A percentile compares a stretch with the other conserved stretches of the same genome.
phyloP scores from a whole-genome alignment of 2,888 invertebrate species.

The Drosophila peninsularis region DNA sequence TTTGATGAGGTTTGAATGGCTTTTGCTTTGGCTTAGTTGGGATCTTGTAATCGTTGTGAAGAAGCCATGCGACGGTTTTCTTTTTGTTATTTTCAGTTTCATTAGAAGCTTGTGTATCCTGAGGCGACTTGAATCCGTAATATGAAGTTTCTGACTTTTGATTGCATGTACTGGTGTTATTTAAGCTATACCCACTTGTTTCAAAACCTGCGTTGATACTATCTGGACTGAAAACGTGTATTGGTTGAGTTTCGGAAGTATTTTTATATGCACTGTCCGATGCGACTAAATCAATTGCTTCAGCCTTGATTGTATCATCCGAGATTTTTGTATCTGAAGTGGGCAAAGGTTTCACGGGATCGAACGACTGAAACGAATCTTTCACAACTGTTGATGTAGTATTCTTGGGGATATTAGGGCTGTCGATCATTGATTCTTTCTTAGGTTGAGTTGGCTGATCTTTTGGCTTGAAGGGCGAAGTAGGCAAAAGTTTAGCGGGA shows the following conservation, averaged over 20 bases:
- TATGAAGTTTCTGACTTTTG: not conserved
- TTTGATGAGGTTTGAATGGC: too few relatives aligned
- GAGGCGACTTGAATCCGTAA: not conserved
- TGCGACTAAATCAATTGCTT: not conserved
- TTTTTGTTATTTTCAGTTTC: not conserved
- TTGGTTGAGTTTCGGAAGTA: not conserved
- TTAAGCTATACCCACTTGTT: not conserved
- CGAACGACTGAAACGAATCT: not conserved
- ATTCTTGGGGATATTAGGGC: not conserved
- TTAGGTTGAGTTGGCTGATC: too few relatives aligned
- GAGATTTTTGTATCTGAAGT: not conserved
- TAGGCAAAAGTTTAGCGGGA: too few relatives aligned
- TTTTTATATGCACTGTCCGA: not conserved
- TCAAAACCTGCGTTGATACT: not conserved
- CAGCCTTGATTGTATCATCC: not conserved
- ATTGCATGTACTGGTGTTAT: not conserved
- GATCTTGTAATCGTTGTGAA: not conserved
- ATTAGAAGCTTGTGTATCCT: not conserved
- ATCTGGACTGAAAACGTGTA: not conserved
- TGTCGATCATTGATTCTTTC: not conserved
- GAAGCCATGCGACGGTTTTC: conserved; percentile 9
- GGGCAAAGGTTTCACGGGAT: not conserved
- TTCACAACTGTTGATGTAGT: not conserved
- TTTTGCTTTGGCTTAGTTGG: not conserved
- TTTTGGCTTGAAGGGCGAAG: not conserved